A percentile compares a stretch with the other conserved stretches of the same genome.
These are phyloP conservation scores for Manacus vitellinus DNA, from an alignment of 2,113 vertebrate species.

Conservation along the genomic window DNA sequence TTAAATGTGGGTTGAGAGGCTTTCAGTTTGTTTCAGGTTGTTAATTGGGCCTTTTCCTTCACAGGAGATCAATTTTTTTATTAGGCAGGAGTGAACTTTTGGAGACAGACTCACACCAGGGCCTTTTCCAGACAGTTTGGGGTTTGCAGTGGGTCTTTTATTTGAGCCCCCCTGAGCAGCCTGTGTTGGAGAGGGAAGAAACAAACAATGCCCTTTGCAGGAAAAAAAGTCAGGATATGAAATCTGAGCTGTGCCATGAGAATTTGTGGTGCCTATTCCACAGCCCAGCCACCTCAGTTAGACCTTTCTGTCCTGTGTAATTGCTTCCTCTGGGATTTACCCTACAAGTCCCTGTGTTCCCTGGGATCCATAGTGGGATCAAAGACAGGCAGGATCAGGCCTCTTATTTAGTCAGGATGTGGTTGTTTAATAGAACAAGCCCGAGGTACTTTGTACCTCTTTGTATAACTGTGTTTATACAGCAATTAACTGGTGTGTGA, in stretches of 20 bases:
- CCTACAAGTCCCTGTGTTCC: not conserved
- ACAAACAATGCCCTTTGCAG: constrained; percentile 15
- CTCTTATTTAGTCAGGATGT: not conserved
- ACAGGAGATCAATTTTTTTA: not conserved
- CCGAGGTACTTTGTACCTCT: not conserved
- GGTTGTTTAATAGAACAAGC: not conserved
- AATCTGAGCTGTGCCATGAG: not conserved
- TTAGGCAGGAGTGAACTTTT: not conserved
- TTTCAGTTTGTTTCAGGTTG: not conserved
- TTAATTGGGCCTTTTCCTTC: not conserved
- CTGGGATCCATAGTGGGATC: not conserved
- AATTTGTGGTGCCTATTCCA: not conserved
- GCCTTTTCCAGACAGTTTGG: not conserved
- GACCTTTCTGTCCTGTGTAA: not conserved
- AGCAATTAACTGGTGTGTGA: constrained; percentile 4
- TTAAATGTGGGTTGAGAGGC: not conserved
- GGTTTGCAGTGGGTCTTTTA: not conserved
- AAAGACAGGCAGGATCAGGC: not conserved
- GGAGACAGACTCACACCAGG: not conserved
- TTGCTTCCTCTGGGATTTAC: constrained; percentile 2
- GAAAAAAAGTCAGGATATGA: not conserved
- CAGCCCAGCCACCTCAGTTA: not conserved
- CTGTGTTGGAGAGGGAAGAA: not conserved
- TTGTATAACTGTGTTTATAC: constrained; percentile 24
- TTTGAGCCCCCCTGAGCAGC: not conserved